Evolutionary conservation across 2,888 invertebrate genomes (phyloP).

Genomic region (Protophormia terraenovae): DNA sequence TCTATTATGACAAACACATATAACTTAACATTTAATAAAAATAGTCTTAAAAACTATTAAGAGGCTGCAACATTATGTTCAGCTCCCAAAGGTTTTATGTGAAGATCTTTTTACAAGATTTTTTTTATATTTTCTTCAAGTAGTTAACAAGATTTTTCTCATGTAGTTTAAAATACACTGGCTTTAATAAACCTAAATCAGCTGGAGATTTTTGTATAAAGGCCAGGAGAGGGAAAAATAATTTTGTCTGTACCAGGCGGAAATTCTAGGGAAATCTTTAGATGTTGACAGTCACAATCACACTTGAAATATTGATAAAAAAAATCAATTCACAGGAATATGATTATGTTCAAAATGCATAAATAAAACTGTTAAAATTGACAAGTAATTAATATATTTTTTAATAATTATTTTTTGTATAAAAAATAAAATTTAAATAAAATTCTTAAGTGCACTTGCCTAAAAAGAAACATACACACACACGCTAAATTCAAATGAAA

Average conservation of each 20-base stretch:
- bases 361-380: constrained; percentile 29
- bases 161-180: neutral
- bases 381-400: constrained; percentile 32
- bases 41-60: neutral
- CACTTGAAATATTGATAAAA: constrained; percentile 9
- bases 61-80: neutral
- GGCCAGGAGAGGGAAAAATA: neutral
- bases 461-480: neutral
- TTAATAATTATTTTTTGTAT: neutral
- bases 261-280: constrained; percentile 49
- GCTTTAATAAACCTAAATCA: neutral
- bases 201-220: constrained; percentile 19
- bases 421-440: too few species aligned
- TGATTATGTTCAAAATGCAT: neutral
- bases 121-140: too few species aligned
- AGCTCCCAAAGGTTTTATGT: neutral
- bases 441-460: too few species aligned
- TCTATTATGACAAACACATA: constrained; percentile 4
- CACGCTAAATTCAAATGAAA: neutral
- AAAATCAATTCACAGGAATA: neutral
- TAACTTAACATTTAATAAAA: neutral
- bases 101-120: constrained; percentile 20
- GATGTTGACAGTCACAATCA: constrained; percentile 35
- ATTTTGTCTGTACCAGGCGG: constrained; percentile 2
- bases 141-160: constrained; percentile 1